Conservation (phyloP, 1,140 invertebrate species). For the Polyergus mexicanus region DNA sequence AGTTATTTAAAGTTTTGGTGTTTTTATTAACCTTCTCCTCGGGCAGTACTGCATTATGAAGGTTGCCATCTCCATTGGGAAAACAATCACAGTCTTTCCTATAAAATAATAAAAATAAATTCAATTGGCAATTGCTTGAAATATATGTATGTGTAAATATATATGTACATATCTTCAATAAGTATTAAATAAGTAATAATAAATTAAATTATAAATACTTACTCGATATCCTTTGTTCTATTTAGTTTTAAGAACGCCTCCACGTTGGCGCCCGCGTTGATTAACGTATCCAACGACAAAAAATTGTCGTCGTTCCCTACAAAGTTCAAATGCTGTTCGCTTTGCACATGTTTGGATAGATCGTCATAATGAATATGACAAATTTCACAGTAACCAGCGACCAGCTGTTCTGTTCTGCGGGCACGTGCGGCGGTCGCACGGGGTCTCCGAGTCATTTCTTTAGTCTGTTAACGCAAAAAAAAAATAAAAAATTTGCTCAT, state of each 20-base stretch:
- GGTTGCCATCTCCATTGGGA: conserved; percentile 79
- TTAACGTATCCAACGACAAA: conserved; percentile 89
- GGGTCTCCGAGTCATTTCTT: conserved; percentile 90
- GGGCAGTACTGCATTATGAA: conserved; percentile 77
- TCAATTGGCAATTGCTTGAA: background rate
- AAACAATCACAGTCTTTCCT: conserved; percentile 83
- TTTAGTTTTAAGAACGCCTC: conserved; percentile 88
- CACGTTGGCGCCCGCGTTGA: conserved; percentile 88
- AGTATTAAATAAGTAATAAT: conserved; percentile 1
- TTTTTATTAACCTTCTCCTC: conserved; percentile 79
- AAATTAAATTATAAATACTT: conserved; percentile 44
- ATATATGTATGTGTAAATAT: background rate
- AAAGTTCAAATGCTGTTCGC: conserved; percentile 90
- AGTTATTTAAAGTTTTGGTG: conserved; percentile 79
- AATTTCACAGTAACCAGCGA: conserved; percentile 91
- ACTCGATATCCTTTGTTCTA: conserved; percentile 83
- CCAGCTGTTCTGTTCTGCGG: conserved; percentile 87
- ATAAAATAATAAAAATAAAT: conserved; percentile 62
- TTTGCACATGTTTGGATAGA: conserved; percentile 89
- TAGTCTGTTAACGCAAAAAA: conserved; percentile 74
- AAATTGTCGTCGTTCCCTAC: conserved; percentile 91
- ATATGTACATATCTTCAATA: background rate
- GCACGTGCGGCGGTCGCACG: conserved; percentile 87
- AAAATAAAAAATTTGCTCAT: conserved; percentile 11
- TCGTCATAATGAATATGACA: conserved; percentile 91